Evolutionary conservation across 2,113 vertebrate species (phyloP), one percentile per base, ranked within the genome.

Genomic region (Prunella himalayana): DNA sequence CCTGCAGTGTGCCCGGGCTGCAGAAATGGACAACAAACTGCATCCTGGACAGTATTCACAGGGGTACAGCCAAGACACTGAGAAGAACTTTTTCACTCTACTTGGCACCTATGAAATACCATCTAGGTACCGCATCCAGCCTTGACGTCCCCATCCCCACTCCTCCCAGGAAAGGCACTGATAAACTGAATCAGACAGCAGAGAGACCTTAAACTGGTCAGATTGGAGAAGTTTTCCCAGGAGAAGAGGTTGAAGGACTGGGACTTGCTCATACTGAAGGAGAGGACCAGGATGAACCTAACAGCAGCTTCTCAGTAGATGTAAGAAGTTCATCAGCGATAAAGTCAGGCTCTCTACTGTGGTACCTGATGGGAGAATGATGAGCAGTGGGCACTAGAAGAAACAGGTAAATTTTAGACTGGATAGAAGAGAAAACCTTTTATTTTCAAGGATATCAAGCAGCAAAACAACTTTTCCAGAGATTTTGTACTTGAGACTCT

Each of bases 71-170:
- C 31, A 76, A 19, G 23, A 65, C 14, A 53, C 2, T 9, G 44
- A 65, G 16, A 35, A 65, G 16, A 35, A 60, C 30, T 49, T 64
- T 37, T 10, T 6, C 11, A 3, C 16, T 30, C 22, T 70, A 11
- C 14, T 65, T 65, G 31, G 7, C 17, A 54, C 12, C 9, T 42
- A 4, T 42, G 17, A 71, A 31, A 54, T 54, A n/a, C 19, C 11
- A 24, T 23, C 23, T 31, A n/a, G 23, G 23, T 54, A 31, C 39
- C 63, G 4, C 37, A 24, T 33, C 49, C 49, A 31, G 27, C 27
- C 49, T 73, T 78, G 19, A 3, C 1, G 2, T 9, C 6, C 7
- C 3, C 4, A n/a, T 13, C 4, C 19, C 12, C 1, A 1, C 22
- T 2, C 30, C 13, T 39, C 6, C 12, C 20, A 39, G 8, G 5